These are phyloP conservation scores for Anguilla megastoma DNA, from an alignment of 2,797 vertebrate species.

Conservation along the genomic window DNA sequence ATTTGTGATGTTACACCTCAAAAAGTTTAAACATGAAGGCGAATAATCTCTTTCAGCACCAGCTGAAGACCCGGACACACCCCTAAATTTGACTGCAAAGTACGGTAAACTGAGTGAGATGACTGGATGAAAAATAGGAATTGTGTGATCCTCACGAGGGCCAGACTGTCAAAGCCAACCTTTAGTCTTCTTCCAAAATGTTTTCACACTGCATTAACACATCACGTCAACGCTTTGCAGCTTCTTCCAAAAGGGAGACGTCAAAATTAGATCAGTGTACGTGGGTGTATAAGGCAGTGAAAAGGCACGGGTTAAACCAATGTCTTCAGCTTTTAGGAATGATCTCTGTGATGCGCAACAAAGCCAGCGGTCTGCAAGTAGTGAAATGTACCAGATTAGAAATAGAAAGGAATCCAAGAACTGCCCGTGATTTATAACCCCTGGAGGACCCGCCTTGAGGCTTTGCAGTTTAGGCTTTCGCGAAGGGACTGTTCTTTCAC, in stretches of 20 bases:
- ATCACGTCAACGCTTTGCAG: neutral
- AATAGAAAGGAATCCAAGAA: conserved; percentile 28
- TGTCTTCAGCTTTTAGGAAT: conserved; percentile 3
- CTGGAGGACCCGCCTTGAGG: conserved; percentile 4
- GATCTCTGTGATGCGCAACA: neutral
- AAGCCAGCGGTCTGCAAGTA: conserved; percentile 17
- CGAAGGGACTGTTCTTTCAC: neutral
- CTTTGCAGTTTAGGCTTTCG: neutral
- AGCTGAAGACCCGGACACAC: neutral
- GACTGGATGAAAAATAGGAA: neutral
- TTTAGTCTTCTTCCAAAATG: neutral
- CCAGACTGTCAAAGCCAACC: neutral
- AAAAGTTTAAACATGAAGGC: neutral
- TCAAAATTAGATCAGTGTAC: neutral
- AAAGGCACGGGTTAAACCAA: neutral
- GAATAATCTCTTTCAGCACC: neutral
- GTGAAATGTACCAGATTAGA: conserved; percentile 25
- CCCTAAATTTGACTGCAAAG: neutral
- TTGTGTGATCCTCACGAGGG: neutral
- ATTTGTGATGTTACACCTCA: no score
- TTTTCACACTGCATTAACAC: neutral
- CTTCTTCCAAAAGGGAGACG: neutral
- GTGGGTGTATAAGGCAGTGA: neutral
- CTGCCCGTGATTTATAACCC: conserved; percentile 39
- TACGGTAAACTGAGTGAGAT: neutral